These are phyloP conservation scores for Papilio machaon DNA, from an alignment of 1,140 invertebrate species.

Conservation along the genomic window DNA sequence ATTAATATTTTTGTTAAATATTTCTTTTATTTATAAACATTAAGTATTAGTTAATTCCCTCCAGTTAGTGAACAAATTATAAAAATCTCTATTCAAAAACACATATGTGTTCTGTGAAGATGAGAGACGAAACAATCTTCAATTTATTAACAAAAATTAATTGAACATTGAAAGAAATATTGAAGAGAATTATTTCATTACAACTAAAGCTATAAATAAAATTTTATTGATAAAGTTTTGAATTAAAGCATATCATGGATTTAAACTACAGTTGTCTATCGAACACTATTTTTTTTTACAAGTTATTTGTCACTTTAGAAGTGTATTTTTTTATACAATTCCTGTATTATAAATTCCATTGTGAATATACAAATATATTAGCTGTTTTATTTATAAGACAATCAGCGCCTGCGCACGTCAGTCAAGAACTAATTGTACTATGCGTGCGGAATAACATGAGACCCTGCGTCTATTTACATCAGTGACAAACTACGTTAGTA, in stretches of 20 bases:
- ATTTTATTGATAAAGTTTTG: conserved; percentile 4
- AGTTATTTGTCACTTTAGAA: conserved; percentile 27
- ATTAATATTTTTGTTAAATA: conserved; percentile 9
- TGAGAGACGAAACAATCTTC: not conserved
- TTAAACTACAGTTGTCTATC: not conserved
- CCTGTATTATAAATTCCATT: conserved; percentile 16
- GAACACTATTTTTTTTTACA: conserved; percentile 9
- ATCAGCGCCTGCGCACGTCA: conserved; percentile 28
- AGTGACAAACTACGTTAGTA: not conserved
- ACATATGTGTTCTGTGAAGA: not conserved
- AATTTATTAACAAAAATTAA: not conserved
- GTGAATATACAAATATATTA: conserved; percentile 30
- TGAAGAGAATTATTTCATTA: not conserved
- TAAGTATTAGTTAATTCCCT: not conserved
- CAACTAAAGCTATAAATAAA: not conserved
- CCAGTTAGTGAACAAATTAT: not conserved
- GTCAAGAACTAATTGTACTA: conserved; percentile 14
- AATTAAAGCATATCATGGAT: conserved; percentile 17
- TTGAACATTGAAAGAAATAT: not conserved
- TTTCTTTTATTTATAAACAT: not conserved
- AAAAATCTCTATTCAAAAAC: not conserved
- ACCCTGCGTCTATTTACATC: not conserved
- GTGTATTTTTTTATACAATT: conserved; percentile 13
- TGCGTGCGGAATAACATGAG: conserved; percentile 9
- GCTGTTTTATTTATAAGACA: not conserved